Evolutionary conservation across 2,797 vertebrate genomes (phyloP), one percentile per base, ranked within the genome.

Genomic region (Galagoides demidoff): DNA sequence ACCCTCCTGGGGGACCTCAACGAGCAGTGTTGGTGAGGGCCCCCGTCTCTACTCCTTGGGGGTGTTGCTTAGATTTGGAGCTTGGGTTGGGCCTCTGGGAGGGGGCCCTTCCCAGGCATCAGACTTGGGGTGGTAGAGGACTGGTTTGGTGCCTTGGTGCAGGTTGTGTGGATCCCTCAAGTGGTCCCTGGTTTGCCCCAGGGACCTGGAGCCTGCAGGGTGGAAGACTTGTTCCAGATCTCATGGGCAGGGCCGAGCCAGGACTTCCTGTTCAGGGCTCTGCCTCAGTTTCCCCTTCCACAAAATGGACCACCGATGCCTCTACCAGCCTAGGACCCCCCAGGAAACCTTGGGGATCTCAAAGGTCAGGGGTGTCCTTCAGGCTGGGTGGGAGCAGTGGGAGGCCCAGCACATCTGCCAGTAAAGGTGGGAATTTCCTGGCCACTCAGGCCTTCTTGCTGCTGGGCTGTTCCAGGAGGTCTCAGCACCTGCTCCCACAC

Each of bases 21-120:
- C 1, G 17, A 19, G 25, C 0, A 0, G 63, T 3, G 1, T 3
- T 0, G 0, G 22, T 9, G 12, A 68, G 43, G 27, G 11, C 34
- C 39, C 61, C 83, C 31, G 3, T 22, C 5, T 3, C 0, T 78
- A 13, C 68, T 39, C 13, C 70, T 25, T 37, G 16, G 45, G 29
- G 55, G 45, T 10, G 12, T 23, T 1, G 1, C 3, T 37, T 73
- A 57, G 63, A 61, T 91, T 17, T 81, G n/a, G 78, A 17, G 5
- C 34, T 5, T 0, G 29, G 96, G 63, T 96, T 95, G 97, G 90
- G 97, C 83, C 29, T 89, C 89, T 76, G 77, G 85, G 85, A 57
- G 96, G 95, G 96, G 71, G 81, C 88, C 89, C 85, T 95, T 95
- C 98, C 97, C 76, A 87, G 96, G 97, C 88, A 91, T 97, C 66